Evolutionary conservation across 2,797 vertebrate genomes (phyloP), one percentile per base, ranked within the genome.

Genomic region (Liasis olivaceus): DNA sequence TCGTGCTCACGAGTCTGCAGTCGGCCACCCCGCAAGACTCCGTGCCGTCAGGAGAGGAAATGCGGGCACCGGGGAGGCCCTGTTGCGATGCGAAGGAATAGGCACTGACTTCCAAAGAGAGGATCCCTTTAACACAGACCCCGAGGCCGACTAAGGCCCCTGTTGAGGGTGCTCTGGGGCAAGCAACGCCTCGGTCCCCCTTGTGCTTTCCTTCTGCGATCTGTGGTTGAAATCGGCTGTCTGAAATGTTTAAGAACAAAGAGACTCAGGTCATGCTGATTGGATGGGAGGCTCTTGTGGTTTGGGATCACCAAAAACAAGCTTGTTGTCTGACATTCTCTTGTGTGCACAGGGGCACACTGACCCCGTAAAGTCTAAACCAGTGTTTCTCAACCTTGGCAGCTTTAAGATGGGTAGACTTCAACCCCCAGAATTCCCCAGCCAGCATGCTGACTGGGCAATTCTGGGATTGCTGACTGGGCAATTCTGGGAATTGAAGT

Each of bases 41-140:
- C 2, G 0, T n/a, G 64, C 64, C 1, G 0, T n/a, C n/a, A 0
- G 66, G 14, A n/a, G n/a, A 17, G 14, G 66, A 2, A 17, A 72
- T n/a, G 31, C 36, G 66, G 66, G 66, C 66, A 31, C 31, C 14
- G n/a, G n/a, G 31, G 51, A 51, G 51, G 51, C 51, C 51, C 5
- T 6, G 51, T 7, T 51, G 66, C 31, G 66, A 72, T 2, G 66
- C 8, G 9, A 26, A 64, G 63, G 3, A 28, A 64, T 28, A 26
- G 0, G 8, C 63, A 7, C 7, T 51, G 51, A 51, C 51, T 26
- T 31, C 2, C 15, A 14, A 31, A 69, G 66, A 69, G 14, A 12
- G 14, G 66, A 17, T 69, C 66, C 51, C 4, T 51, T 51, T 51
- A 51, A 51, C 7, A 51, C 51, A 51, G 51, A 51, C 7, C 4